Conservation (phyloP, 2,888 invertebrate species). For the Scaptodrosophila latifasciaeformis region DNA sequence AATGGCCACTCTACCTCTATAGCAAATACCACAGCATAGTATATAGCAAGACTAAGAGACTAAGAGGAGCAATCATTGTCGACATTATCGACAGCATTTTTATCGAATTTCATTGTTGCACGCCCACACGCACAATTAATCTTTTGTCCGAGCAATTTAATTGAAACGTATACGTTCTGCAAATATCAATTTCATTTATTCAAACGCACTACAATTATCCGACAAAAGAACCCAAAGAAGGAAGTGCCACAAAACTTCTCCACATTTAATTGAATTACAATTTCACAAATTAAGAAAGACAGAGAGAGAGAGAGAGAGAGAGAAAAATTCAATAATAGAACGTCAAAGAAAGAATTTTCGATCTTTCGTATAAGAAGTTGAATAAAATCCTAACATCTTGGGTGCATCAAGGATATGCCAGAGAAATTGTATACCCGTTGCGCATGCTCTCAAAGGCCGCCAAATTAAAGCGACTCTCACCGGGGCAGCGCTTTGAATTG, state of each 20-base stretch:
- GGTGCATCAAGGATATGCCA: constrained; percentile 47
- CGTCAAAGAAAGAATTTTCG: constrained; percentile 25
- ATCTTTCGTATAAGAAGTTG: constrained; percentile 25
- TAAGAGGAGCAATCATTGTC: constrained; percentile 1
- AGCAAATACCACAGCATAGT: too few species aligned
- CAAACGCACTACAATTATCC: constrained; percentile 47
- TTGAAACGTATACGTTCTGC: constrained; percentile 44
- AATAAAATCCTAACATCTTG: constrained; percentile 17
- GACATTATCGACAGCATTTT: neutral
- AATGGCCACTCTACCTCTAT: neutral
- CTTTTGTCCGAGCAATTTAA: constrained; percentile 55
- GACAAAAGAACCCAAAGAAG: constrained; percentile 35
- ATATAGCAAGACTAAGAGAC: constrained; percentile 10
- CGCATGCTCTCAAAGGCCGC: constrained; percentile 33
- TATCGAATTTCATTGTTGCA: neutral
- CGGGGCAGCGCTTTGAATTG: constrained; percentile 19
- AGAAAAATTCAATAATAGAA: too few species aligned
- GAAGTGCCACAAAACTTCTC: constrained; percentile 33
- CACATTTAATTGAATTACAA: constrained; percentile 62
- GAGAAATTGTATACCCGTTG: constrained; percentile 48
- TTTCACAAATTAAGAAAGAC: constrained; percentile 41
- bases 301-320: too few species aligned
- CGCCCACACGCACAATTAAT: constrained; percentile 56
- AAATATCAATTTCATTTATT: constrained; percentile 60
- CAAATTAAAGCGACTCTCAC: neutral